Evolutionary conservation across 2,797 vertebrate genomes (phyloP).

Genomic region (Myotis pilosus): DNA sequence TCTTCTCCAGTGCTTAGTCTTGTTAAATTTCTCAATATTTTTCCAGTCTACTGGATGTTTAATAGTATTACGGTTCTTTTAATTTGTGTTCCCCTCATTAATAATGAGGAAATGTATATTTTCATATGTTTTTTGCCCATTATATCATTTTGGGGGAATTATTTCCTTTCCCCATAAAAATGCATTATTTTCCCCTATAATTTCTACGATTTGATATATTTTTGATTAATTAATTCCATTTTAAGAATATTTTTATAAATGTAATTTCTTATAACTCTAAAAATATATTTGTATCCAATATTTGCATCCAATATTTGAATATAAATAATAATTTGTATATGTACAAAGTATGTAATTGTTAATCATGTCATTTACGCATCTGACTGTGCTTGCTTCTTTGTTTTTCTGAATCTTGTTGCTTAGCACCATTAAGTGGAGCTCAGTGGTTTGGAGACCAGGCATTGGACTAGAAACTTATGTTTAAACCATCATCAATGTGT

Average conservation of each 20-base stretch:
- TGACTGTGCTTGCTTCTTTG: slow-evolving; percentile 4
- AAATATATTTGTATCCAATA: not conserved
- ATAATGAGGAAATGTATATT: not conserved
- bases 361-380: not conserved
- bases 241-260: slow-evolving; percentile 16
- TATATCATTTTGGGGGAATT: not conserved
- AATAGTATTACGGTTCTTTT: not conserved
- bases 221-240: slow-evolving; percentile 17
- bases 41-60: not conserved
- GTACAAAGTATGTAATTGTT: not conserved
- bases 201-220: not conserved
- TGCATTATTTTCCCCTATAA: not conserved
- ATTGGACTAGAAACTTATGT: not conserved
- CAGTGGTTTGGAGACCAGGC: not conserved
- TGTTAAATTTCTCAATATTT: slow-evolving; percentile 19
- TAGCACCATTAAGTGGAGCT: not conserved
- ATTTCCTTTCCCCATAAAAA: slow-evolving; percentile 28
- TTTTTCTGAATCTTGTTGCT: slow-evolving; percentile 13
- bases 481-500: not conserved
- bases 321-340: not conserved
- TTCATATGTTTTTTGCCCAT: not conserved
- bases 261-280: not conserved
- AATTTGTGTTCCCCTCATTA: not conserved
- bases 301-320: not conserved
- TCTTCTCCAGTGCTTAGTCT: not conserved